These are phyloP conservation scores for Etheostoma spectabile DNA, from an alignment of 2,113 vertebrate species.

Conservation along the genomic window DNA sequence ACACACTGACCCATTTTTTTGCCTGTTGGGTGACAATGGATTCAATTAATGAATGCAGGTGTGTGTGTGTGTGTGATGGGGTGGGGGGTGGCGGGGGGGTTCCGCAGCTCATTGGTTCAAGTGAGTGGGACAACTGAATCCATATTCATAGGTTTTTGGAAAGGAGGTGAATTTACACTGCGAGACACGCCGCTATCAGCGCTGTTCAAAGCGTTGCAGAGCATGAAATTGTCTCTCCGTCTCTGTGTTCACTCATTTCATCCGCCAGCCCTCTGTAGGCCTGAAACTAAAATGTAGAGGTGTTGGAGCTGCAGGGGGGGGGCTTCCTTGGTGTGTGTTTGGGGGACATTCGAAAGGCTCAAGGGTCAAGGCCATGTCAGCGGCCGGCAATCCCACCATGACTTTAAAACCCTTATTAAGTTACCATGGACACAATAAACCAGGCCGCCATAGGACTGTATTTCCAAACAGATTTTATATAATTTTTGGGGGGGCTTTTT, in stretches of 20 bases:
- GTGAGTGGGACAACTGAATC: slow-evolving; percentile 67
- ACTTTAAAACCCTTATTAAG: not conserved
- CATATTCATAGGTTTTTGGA: slow-evolving; percentile 55
- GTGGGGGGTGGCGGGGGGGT: not conserved
- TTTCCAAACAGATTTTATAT: not conserved
- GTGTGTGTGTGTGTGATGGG: not conserved
- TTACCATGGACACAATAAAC: not conserved
- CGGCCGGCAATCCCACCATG: no score
- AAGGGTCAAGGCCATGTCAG: not conserved
- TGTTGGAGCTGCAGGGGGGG: not conserved
- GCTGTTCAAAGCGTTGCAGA: slow-evolving; percentile 67
- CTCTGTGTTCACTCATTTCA: slow-evolving; percentile 54
- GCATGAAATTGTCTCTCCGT: slow-evolving; percentile 71
- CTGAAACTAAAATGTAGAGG: not conserved
- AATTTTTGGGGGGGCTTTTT: no score
- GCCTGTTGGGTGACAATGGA: not conserved
- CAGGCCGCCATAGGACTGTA: not conserved
- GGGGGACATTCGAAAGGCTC: not conserved
- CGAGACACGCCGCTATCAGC: slow-evolving; percentile 48
- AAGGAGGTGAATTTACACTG: slow-evolving; percentile 43
- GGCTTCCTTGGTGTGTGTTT: slow-evolving; percentile 1
- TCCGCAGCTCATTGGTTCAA: slow-evolving; percentile 58
- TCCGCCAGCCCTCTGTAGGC: slow-evolving; percentile 16
- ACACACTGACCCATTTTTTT: slow-evolving; percentile 23
- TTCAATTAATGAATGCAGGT: slow-evolving; percentile 35